Evolutionary conservation across 1,140 invertebrate genomes (phyloP), one percentile per base, ranked within the genome.

Genomic region (Calephelis nemesis): DNA sequence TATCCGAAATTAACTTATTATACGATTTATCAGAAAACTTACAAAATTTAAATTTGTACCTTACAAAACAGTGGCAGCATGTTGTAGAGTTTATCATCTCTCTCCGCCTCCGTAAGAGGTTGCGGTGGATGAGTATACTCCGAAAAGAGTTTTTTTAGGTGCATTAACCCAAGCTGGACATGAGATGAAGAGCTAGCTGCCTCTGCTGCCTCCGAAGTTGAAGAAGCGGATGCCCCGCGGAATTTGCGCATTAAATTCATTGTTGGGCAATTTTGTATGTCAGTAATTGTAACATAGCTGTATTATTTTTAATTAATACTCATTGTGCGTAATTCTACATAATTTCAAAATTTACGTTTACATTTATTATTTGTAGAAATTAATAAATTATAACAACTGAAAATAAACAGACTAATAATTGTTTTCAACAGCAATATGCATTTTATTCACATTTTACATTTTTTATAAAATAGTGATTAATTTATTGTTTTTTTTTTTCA

Each of bases 41-140:
- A 45, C 0, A 45, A 45, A 45, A 45, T 45, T 45, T 45, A 7
- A 45, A 7, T 45, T 45, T 74, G 92, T 93, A 99, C 98, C 95
- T 99, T 99, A 92, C 97, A 98, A 92, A 99, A 99, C 9, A 99
- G 93, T 52, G 98, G 98, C 77, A 99, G 93, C 97, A 99, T 99
- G 90, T 98, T 98, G 90, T 99, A 99, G 0, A 99, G 93, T 91
- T 98, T 98, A 81, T 97, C 96, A 91, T 99, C 97, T 71, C 96
- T 95, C 89, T 99, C 97, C 66, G 94, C 92, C 69, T 98, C 97
- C 47, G 94, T 94, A 1, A 98, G 92, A 8, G 95, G 94, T 77
- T 97, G 96, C 54, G 95, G 92, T 48, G 97, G 96, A 93, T 98
- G 97, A 19, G 95, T 96, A 79, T 98, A 98, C 82, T 99, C 98